These are phyloP conservation scores for Chymomyza caudatula DNA, from an alignment of 2,888 invertebrate species.

Conservation along the genomic window DNA sequence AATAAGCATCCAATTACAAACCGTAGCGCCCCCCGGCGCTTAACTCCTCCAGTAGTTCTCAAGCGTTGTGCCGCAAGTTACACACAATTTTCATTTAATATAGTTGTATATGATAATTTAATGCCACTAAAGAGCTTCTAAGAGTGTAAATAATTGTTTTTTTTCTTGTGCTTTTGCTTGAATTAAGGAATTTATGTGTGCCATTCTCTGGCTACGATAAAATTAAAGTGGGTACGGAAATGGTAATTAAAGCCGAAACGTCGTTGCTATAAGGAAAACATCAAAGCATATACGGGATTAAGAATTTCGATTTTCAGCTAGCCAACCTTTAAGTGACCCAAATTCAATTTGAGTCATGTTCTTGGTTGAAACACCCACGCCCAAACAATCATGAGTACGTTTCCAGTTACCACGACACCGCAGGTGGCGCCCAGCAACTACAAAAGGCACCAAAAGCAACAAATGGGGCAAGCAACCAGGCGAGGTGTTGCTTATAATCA, in stretches of 20 bases:
- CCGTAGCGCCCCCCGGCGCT: slow-evolving; percentile 35
- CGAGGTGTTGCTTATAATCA: slow-evolving; percentile 61
- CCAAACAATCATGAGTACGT: slow-evolving; percentile 62
- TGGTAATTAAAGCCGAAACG: not conserved
- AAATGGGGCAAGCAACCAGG: not conserved
- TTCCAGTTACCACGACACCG: slow-evolving; percentile 66
- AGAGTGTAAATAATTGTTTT: slow-evolving; percentile 42
- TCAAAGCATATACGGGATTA: slow-evolving; percentile 30
- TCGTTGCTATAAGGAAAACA: not conserved
- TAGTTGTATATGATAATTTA: slow-evolving; percentile 51
- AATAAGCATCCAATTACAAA: slow-evolving; percentile 71
- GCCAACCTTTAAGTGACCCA: slow-evolving; percentile 47
- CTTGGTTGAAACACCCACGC: not conserved
- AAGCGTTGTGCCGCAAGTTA: not conserved
- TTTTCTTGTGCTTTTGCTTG: not conserved
- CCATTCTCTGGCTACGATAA: not conserved
- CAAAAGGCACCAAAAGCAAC: slow-evolving; percentile 3
- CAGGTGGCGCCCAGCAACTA: slow-evolving; percentile 47
- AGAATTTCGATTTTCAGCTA: slow-evolving; percentile 26
- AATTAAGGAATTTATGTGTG: slow-evolving; percentile 27
- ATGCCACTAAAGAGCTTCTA: slow-evolving; percentile 42
- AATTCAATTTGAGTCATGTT: slow-evolving; percentile 59
- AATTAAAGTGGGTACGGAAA: slow-evolving; percentile 10
- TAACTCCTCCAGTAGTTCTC: not conserved
- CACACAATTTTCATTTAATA: slow-evolving; percentile 47